Evolutionary conservation across 2,797 vertebrate genomes (phyloP).

Genomic region (Falco berigora): DNA sequence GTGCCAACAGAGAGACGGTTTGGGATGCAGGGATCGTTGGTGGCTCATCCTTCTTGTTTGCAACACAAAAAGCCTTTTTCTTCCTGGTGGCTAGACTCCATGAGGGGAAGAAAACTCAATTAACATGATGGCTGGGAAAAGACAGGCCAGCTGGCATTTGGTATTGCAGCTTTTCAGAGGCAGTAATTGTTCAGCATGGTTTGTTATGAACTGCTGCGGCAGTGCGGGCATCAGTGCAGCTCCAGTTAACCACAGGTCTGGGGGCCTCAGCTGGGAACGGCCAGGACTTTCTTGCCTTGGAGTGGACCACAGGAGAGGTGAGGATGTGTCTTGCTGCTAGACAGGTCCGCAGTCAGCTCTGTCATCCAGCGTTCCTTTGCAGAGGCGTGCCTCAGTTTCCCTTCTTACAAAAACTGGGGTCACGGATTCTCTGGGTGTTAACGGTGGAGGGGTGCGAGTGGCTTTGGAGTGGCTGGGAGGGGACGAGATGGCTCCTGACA

Average conservation of each 20-base stretch:
- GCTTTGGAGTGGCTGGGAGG: background rate
- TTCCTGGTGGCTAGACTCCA: conserved; percentile 13
- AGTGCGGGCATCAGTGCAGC: background rate
- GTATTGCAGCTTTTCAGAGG: background rate
- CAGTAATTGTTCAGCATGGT: background rate
- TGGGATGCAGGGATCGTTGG: background rate
- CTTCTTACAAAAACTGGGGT: background rate
- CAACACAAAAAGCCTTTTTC: conserved; percentile 49
- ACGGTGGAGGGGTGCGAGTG: background rate
- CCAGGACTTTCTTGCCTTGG: background rate
- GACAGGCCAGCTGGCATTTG: conserved; percentile 41
- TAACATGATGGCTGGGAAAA: conserved; percentile 14
- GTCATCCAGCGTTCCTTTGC: background rate
- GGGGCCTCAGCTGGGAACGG: background rate
- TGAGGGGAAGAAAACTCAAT: conserved; percentile 30
- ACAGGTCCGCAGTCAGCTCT: background rate
- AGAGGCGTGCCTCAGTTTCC: background rate
- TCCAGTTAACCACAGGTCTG: background rate
- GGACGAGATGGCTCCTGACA: background rate
- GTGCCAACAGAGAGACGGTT: background rate
- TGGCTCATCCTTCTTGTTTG: background rate
- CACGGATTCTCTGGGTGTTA: background rate
- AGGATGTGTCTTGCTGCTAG: background rate
- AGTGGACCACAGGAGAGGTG: background rate
- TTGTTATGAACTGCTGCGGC: background rate